These are phyloP conservation scores for Cotesia typhae DNA, from an alignment of 1,140 invertebrate species.

Conservation along the genomic window DNA sequence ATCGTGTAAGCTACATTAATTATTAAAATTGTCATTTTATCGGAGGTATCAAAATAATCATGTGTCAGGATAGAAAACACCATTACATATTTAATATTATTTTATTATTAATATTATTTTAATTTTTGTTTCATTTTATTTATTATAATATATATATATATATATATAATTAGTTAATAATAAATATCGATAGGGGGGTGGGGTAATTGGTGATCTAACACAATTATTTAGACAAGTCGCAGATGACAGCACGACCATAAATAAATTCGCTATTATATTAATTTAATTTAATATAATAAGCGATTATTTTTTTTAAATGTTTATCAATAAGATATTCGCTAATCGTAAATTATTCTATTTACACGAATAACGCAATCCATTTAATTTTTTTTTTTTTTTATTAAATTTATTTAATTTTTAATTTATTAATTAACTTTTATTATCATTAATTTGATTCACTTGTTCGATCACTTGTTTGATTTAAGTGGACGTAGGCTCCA, in stretches of 20 bases:
- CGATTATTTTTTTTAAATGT: constrained; percentile 14
- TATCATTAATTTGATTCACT: constrained; percentile 18
- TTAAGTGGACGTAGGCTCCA: constrained; percentile 24
- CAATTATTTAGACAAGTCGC: constrained; percentile 55
- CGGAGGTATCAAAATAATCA: constrained; percentile 60
- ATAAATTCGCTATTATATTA: constrained; percentile 54
- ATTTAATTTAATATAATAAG: constrained; percentile 26
- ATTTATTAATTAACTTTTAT: constrained; percentile 29
- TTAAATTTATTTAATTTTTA: constrained; percentile 29
- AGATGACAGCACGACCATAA: no score
- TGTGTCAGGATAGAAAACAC: constrained; percentile 60
- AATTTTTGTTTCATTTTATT: constrained; percentile 24
- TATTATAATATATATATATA: constrained; percentile 40
- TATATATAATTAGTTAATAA: constrained; percentile 48
- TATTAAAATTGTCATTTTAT: constrained; percentile 36
- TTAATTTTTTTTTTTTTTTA: constrained; percentile 39
- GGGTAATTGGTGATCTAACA: constrained; percentile 51
- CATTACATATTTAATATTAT: constrained; percentile 36
- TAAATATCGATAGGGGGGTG: constrained; percentile 45
- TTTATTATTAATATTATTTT: constrained; percentile 29
- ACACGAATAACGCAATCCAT: constrained; percentile 62
- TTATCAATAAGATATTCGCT: constrained; percentile 28
- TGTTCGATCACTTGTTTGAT: constrained; percentile 16
- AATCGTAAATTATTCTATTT: constrained; percentile 56
- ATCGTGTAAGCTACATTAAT: constrained; percentile 9